Conservation (phyloP, 2,113 vertebrate genomes). For the Promerops cafer region DNA sequence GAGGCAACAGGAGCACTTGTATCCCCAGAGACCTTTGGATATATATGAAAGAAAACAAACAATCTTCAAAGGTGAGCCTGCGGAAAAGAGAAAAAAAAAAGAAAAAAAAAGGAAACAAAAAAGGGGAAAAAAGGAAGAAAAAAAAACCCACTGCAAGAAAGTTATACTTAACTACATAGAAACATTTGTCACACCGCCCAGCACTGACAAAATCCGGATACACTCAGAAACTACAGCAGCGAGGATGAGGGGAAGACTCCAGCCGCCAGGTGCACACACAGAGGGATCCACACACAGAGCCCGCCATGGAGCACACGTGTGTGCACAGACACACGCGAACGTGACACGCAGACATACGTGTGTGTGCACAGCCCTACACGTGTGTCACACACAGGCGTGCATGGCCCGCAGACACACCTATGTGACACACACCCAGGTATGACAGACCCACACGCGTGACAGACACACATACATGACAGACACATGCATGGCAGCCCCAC, state of each 20-base stretch:
- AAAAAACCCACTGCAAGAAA: background rate
- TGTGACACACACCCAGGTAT: background rate
- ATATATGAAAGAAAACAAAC: background rate
- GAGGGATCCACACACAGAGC: background rate
- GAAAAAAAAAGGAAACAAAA: rapidly evolving
- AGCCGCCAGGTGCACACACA: background rate
- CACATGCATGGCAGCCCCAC: background rate
- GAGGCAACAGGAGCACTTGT: background rate
- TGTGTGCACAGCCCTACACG: background rate
- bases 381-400: background rate
- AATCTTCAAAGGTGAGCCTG: background rate
- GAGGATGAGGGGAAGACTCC: background rate
- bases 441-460: background rate
- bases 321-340: background rate
- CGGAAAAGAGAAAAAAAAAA: too few species aligned
- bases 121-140: rapidly evolving
- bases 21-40: background rate
- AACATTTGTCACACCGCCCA: constrained; percentile 29
- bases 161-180: constrained; percentile 32
- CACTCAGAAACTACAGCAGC: background rate
- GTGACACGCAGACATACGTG: background rate
- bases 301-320: background rate
- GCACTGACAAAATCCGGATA: constrained; percentile 32
- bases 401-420: background rate
- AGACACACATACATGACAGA: background rate